Evolutionary conservation across 2,888 invertebrate genomes (phyloP), one percentile per base, ranked within the genome.

Genomic region (Atrina japonica): DNA sequence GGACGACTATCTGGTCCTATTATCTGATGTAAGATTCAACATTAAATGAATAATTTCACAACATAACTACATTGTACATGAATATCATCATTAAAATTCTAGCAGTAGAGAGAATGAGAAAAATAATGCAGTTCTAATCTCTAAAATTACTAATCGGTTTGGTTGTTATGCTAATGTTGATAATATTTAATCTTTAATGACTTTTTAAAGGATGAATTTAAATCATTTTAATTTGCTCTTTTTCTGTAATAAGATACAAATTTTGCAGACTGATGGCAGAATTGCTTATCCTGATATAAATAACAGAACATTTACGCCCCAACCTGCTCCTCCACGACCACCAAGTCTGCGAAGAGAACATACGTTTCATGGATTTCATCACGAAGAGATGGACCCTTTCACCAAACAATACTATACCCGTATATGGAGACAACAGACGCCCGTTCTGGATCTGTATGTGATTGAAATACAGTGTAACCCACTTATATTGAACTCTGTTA

Each of bases 331-430:
- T 40, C 29, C 58, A 49, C 9, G 66, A 47, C 43, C 52, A 27
- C 60, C 61, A 41, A 53, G 40, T 40, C 49, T 71, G 23, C 56
- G 58, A 49, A 63, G 71, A 18, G 53, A 53, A 18, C 40, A 49
- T 21, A 71, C 71, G 9, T 66, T 71, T 56, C 49, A 55, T 16
- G 66, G 63, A 2, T 58, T 66, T 35, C 43, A 40, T 45, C 49
- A 43, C 1, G 69, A 77, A 27, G 70, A 77, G 27, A 83, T 86
- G 83, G 85, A 86, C 75, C 84, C 85, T 1, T 74, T 86, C 64
- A 86, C 82, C 58, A 75, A 77, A 66, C 83, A 84, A 67, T 86
- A 86, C 66, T 86, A 86, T 70, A 79, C 83, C 65, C 63, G 84
- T 50, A 50, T 77, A 53, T 84, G 85, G 85, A 78, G 70, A 29